Base-by-base conservation (phyloP, 1,140 invertebrate species). In the Carposina sasakii region DNA sequence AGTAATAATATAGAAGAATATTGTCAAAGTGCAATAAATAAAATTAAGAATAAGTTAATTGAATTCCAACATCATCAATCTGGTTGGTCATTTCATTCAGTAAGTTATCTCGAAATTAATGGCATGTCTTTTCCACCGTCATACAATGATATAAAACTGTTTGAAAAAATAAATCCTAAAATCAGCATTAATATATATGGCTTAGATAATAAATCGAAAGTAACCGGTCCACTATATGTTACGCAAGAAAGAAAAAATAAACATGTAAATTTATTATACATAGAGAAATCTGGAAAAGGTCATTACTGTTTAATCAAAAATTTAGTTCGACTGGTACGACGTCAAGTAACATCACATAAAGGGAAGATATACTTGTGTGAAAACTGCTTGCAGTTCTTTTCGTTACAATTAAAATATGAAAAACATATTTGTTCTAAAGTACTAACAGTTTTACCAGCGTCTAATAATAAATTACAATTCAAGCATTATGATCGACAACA, bases 301-400 rank as follows among this genome's bases (percentile, higher is more conserved):
- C 68, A 74, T 54, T 74, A 56, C 52, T 52, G 57, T 40, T 63
- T 64, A 48, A 71, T 73, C 9, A 72, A 64, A 43, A 58, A 67
- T 46, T 48, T 72, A 12, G 54, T 46, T 3, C 48, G 63, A 33
- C 49, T 77, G 5, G 23, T 75, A 10, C 53, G 45, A 16, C 41
- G 23, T 9, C 71, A 72, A 54, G 12, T 73, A 19, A 64, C 56
- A 22, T 52, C 49, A 33, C 17, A 62, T 16, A 45, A 63, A 22
- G 1, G 22, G 34, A 20, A 52, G 52, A 59, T 63, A 48, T 63
- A 51, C 33, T 51, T 74, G 17, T 76, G 71, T 52, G 58, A 78
- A 30, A 10, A 51, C 37, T 72, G 67, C 48, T 49, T 70, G 4
- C 49, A 57, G 9, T 67, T 63, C 50, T 72, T 63, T 47, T 16